Conservation (phyloP, 2,888 invertebrate species). For the Aporophyla lueneburgensis region DNA sequence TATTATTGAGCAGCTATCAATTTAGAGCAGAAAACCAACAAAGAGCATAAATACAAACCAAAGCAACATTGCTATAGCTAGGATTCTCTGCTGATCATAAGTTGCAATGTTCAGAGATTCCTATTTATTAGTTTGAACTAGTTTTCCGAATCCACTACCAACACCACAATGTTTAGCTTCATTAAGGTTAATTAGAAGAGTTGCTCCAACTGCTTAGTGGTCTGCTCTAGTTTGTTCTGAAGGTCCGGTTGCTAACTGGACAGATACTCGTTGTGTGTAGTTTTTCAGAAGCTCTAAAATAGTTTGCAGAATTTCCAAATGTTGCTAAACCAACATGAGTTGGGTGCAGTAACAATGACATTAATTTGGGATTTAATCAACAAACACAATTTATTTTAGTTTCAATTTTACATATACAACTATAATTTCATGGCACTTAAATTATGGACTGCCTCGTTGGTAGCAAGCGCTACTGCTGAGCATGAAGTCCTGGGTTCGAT, state of each 20-base stretch:
- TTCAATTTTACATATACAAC: not conserved
- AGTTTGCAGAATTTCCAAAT: not conserved
- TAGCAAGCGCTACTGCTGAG: no score
- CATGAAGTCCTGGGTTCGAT: no score
- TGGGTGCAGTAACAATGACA: not conserved
- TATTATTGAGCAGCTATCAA: not conserved
- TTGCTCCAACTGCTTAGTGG: constrained; percentile 23
- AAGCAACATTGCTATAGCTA: not conserved
- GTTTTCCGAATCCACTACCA: constrained; percentile 3
- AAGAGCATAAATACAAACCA: not conserved
- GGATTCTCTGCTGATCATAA: constrained; percentile 28
- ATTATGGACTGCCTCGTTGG: no score
- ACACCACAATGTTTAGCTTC: constrained; percentile 23
- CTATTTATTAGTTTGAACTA: constrained; percentile 32
- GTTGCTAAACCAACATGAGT: not conserved
- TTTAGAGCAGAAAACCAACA: not conserved
- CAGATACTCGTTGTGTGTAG: not conserved
- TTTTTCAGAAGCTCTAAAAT: not conserved
- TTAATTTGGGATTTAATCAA: not conserved
- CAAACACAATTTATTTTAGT: not conserved
- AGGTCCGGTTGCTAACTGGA: not conserved
- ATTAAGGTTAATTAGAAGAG: constrained; percentile 9
- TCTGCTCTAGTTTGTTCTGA: constrained; percentile 13
- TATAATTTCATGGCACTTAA: not conserved
- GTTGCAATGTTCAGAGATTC: constrained; percentile 16